Percentiles rank a stretch among this genome's conserved stretches.
Evolutionary conservation across 2,888 invertebrate species (phyloP).

Genomic region (Melipona bicolor): DNA sequence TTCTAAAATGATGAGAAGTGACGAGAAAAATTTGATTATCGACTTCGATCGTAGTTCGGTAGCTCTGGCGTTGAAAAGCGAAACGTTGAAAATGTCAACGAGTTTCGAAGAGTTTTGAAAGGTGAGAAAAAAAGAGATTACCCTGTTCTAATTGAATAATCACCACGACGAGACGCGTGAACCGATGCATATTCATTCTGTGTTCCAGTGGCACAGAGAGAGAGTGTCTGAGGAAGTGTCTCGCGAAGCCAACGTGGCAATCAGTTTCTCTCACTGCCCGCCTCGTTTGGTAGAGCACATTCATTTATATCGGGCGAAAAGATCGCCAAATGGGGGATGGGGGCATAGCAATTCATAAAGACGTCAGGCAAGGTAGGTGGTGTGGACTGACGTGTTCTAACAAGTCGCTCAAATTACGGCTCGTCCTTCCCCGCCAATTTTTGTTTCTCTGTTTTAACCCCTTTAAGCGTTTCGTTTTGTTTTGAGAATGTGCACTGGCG

Average conservation of each 20-base stretch:
- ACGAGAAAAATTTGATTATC: too few species aligned
- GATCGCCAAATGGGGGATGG: not conserved
- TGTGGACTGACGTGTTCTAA: slow-evolving; percentile 4
- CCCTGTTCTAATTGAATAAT: not conserved
- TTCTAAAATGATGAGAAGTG: too few species aligned
- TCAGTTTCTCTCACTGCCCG: not conserved
- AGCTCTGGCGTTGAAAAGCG: too few species aligned
- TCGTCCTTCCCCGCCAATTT: not conserved
- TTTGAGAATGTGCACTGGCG: too few species aligned
- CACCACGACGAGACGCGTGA: not conserved
- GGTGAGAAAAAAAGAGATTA: too few species aligned
- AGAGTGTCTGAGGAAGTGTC: too few species aligned
- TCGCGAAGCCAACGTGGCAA: not conserved
- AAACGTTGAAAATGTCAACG: too few species aligned
- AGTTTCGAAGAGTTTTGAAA: too few species aligned
- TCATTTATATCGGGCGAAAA: not conserved
- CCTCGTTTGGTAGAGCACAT: not conserved
- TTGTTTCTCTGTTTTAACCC: not conserved
- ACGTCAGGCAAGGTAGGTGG: slow-evolving; percentile 7
- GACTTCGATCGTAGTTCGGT: too few species aligned
- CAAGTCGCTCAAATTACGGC: not conserved
- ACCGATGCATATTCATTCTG: not conserved
- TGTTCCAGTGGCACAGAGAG: not conserved
- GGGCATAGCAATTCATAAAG: not conserved
- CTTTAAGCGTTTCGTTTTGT: too few species aligned